These are phyloP conservation scores for Sorex fumeus DNA, from an alignment of 2,113 vertebrate species.

Conservation along the genomic window DNA sequence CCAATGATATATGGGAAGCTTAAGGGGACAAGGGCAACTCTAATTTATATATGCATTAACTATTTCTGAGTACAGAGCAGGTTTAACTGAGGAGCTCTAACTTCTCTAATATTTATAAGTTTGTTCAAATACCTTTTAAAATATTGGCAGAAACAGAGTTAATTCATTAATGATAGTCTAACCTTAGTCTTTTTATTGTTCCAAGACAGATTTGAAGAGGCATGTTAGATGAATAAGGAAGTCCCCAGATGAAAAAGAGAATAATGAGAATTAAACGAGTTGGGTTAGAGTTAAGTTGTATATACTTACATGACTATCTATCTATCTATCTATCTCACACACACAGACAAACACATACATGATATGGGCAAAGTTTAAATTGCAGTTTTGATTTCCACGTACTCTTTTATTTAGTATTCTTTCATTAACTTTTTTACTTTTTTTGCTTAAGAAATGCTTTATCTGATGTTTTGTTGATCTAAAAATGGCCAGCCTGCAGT, in stretches of 20 bases:
- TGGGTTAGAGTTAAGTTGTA: background rate
- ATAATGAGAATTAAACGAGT: background rate
- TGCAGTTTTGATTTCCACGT: no score
- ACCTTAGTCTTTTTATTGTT: conserved; percentile 17
- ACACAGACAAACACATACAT: background rate
- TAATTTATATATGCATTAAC: conserved; percentile 8
- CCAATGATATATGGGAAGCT: background rate
- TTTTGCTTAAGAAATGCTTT: no score
- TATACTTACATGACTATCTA: background rate
- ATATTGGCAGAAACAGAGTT: background rate
- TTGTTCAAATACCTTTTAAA: conserved; percentile 47
- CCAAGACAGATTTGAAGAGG: conserved; percentile 43
- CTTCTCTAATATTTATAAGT: background rate
- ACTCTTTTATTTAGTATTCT: no score
- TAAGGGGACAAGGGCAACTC: background rate
- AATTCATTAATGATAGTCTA: conserved; percentile 12
- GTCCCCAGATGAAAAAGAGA: conserved; percentile 2
- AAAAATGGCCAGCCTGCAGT: no score
- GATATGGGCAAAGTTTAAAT: background rate
- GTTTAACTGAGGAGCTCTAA: background rate
- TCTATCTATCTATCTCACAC: background rate
- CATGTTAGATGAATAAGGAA: background rate
- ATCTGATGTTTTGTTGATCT: no score
- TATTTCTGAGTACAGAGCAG: background rate
- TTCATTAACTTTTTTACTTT: no score